Percentiles rank a stretch among this genome's conserved stretches.
These are phyloP conservation scores for Amphipoea lucens DNA, from an alignment of 2,888 invertebrate species.

Conservation along the genomic window DNA sequence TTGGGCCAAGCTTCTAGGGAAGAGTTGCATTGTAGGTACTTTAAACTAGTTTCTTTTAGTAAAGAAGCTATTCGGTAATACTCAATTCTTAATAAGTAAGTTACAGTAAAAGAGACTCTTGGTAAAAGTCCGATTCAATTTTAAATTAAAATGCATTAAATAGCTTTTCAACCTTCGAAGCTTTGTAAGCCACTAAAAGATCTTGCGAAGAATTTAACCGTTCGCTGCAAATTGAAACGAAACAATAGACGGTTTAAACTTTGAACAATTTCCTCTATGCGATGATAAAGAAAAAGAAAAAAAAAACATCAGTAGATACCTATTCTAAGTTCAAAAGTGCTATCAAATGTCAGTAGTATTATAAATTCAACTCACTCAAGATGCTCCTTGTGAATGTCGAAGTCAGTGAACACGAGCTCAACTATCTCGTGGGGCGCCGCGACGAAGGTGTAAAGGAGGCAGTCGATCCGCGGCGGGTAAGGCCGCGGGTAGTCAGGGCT, in stretches of 20 bases:
- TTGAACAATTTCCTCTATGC: constrained; percentile 28
- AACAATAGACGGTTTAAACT: constrained; percentile 30
- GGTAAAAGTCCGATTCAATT: constrained; percentile 9
- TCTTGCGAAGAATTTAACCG: constrained; percentile 50
- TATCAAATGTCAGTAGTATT: neutral
- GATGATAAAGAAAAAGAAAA: neutral
- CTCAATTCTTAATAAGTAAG: neutral
- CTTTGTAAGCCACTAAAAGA: constrained; percentile 50
- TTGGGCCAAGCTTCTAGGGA: neutral
- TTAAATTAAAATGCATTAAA: constrained; percentile 46
- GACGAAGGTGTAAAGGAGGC: constrained; percentile 96
- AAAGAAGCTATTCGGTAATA: neutral
- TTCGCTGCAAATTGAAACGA: constrained; percentile 40
- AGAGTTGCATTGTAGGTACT: neutral
- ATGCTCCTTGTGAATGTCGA: constrained; percentile 93
- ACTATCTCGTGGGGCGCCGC: constrained; percentile 95
- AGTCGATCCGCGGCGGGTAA: constrained; percentile 94
- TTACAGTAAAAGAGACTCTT: neutral
- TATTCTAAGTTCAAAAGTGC: constrained; percentile 15
- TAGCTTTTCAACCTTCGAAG: constrained; percentile 15
- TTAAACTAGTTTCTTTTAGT: neutral
- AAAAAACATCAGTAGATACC: neutral
- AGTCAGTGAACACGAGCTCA: constrained; percentile 95
- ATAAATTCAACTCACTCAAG: constrained; percentile 91
- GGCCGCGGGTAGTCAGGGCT: constrained; percentile 96